Evolutionary conservation across 2,113 vertebrate genomes (phyloP).

Genomic region (Hymenochirus boettgeri): DNA sequence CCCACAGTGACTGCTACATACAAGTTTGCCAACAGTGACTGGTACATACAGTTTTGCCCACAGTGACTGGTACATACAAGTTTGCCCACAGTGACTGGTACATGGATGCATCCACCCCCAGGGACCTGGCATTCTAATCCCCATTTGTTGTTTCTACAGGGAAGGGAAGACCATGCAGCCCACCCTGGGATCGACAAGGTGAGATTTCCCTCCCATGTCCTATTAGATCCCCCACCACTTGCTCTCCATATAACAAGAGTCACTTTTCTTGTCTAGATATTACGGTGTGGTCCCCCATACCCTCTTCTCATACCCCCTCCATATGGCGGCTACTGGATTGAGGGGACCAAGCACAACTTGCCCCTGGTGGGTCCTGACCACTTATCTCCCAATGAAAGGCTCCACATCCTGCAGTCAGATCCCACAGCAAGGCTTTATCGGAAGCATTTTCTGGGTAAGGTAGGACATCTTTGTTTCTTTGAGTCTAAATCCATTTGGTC

Average conservation of each 20-base stretch:
- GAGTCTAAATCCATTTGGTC: neutral
- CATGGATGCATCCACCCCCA: too few relatives aligned
- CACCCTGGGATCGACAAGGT: conserved; percentile 63
- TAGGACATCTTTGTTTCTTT: conserved; percentile 47
- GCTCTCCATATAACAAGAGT: neutral
- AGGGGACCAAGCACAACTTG: conserved; percentile 63
- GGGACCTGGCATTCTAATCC: too few relatives aligned
- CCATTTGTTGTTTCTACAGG: conserved; percentile 49
- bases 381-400: conserved; percentile 55
- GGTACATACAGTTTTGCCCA: too few relatives aligned
- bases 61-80: too few relatives aligned
- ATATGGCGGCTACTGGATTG: conserved; percentile 82
- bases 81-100: too few relatives aligned
- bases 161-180: conserved; percentile 56
- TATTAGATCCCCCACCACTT: neutral
- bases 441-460: conserved; percentile 74
- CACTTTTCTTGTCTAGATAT: conserved; percentile 49
- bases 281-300: conserved; percentile 67
- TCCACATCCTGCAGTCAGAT: conserved; percentile 79
- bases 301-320: conserved; percentile 77
- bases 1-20: too few relatives aligned
- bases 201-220: conserved; percentile 26
- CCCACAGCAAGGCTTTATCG: conserved; percentile 75
- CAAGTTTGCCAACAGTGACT: too few relatives aligned
- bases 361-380: conserved; percentile 60